Conservation (phyloP, 2,888 invertebrate genomes). For the Drosophila nigricruria region DNA sequence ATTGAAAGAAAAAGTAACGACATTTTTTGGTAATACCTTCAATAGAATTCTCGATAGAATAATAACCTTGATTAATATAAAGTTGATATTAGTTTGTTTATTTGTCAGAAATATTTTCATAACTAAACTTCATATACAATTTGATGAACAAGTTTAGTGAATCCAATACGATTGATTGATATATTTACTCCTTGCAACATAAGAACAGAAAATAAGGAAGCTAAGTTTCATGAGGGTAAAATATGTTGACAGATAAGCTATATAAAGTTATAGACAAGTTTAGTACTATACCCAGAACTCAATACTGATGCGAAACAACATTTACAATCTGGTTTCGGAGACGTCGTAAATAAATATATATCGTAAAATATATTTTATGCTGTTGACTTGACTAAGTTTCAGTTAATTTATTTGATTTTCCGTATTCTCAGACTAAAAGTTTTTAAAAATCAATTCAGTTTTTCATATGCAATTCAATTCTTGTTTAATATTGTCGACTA, state of each 20-base stretch:
- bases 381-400: background rate
- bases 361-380: background rate
- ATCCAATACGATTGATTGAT: too few species aligned
- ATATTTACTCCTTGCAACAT: background rate
- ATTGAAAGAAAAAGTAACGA: too few species aligned
- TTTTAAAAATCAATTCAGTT: too few species aligned
- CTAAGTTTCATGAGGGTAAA: background rate
- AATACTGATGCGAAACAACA: background rate
- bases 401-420: background rate
- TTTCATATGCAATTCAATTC: too few species aligned
- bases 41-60: background rate
- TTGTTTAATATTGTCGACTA: too few species aligned
- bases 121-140: background rate
- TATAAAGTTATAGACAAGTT: background rate
- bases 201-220: background rate
- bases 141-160: background rate
- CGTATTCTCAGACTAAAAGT: background rate
- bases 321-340: background rate
- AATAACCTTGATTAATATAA: background rate
- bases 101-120: too few species aligned
- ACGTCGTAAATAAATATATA: background rate
- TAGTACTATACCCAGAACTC: too few species aligned
- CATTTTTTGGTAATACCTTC: background rate
- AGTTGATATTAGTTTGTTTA: background rate
- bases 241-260: background rate